phyloP scores from a whole-genome alignment of 2,113 vertebrate species.

The Piprites chloris region DNA sequence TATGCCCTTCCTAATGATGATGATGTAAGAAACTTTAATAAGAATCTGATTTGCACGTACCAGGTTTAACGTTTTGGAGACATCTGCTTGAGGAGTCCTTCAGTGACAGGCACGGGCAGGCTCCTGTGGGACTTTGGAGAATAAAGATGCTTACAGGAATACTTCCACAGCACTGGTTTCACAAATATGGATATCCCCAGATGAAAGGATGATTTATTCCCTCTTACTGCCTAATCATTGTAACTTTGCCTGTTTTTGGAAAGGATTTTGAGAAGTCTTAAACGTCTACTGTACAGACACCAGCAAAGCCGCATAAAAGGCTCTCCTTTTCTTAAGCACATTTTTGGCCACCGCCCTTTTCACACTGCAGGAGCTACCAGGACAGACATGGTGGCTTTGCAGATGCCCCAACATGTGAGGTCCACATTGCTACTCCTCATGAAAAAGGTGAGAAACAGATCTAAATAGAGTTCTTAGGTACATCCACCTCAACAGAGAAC shows the following conservation, averaged over 20 bases:
- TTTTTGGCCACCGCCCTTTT: background rate
- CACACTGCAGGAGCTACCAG: background rate
- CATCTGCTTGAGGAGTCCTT: background rate
- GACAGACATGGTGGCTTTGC: background rate
- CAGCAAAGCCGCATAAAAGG: background rate
- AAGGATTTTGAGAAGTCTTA: background rate
- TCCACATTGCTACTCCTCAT: background rate
- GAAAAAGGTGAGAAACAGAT: background rate
- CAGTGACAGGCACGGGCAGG: background rate
- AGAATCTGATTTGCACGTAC: background rate
- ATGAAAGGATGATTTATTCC: background rate
- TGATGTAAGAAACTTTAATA: constrained; percentile 1
- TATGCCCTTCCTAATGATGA: background rate
- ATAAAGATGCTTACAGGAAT: background rate
- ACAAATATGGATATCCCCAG: background rate
- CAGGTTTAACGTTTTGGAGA: background rate
- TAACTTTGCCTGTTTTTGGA: background rate
- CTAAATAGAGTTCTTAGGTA: rapidly evolving
- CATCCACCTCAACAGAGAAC: background rate
- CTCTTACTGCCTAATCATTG: background rate
- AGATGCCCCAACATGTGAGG: rapidly evolving
- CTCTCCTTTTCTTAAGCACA: background rate
- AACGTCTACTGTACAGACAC: background rate
- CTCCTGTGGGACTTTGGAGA: background rate
- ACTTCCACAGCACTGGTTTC: rapidly evolving